A percentile compares a stretch with the other conserved stretches of the same genome.
Evolutionary conservation across 2,888 invertebrate species (phyloP).

Genomic region (Tanytarsus gracilentus): DNA sequence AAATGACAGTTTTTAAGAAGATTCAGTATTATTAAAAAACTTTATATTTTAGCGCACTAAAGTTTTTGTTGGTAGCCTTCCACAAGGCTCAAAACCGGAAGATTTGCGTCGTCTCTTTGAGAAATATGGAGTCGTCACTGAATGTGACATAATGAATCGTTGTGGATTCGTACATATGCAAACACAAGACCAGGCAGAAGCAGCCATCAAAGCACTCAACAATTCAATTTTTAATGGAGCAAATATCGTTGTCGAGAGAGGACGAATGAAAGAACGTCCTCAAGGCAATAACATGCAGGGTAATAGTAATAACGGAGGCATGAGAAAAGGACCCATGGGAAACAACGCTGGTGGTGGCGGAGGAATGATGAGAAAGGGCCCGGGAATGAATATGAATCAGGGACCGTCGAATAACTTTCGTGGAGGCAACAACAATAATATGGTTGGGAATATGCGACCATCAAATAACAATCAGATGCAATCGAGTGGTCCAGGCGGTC

Average conservation of each 20-base stretch:
- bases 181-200: conserved; percentile 68
- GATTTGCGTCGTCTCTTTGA: conserved; percentile 76
- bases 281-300: conserved; percentile 37
- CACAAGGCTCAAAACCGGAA: conserved; percentile 72
- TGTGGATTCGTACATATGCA: conserved; percentile 92
- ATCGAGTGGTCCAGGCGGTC: conserved; percentile 41
- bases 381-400: too few relatives aligned
- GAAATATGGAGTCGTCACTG: conserved; percentile 78
- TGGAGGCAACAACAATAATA: not conserved
- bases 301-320: conserved; percentile 34
- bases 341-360: conserved; percentile 39
- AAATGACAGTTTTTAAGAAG: too few relatives aligned
- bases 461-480: not conserved
- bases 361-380: too few relatives aligned
- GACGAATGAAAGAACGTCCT: conserved; percentile 62
- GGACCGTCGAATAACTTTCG: not conserved
- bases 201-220: conserved; percentile 71
- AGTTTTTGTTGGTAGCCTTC: conserved; percentile 89
- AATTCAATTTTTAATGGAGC: conserved; percentile 75
- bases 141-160: conserved; percentile 89
- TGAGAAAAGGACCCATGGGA: conserved; percentile 28
- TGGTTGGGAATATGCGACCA: conserved; percentile 5
- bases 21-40: too few relatives aligned
- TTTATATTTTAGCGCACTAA: conserved; percentile 57
- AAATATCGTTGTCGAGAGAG: conserved; percentile 74